Evolutionary conservation across 53 echinoderm and acorn worm genomes (phyloP).

Genomic region (Pentamera pediparva): DNA sequence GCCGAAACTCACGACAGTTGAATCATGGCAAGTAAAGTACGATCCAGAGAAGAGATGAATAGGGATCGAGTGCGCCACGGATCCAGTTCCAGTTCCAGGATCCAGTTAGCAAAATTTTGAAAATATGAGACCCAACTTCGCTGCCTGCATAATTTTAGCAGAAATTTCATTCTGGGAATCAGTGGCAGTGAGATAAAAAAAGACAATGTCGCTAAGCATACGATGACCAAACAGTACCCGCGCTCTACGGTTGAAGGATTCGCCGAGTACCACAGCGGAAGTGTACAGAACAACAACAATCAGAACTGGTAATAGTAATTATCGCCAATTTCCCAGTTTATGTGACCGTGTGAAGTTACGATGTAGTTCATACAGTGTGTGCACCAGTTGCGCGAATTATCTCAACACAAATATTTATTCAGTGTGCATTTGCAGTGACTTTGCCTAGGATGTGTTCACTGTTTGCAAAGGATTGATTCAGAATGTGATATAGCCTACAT

Average conservation of each 20-base stretch:
- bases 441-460: background rate
- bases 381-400: background rate
- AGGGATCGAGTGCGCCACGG: too few species aligned
- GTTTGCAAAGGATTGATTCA: background rate
- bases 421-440: background rate
- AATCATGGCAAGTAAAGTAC: too few species aligned
- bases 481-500: background rate
- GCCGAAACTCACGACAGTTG: too few species aligned
- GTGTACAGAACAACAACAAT: background rate
- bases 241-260: background rate
- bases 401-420: too few species aligned
- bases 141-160: too few species aligned
- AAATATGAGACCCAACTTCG: background rate
- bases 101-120: background rate
- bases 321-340: background rate
- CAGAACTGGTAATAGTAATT: background rate
- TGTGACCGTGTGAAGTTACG: background rate
- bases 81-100: too few species aligned
- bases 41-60: too few species aligned
- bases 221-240: background rate
- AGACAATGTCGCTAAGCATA: too few species aligned
- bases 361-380: background rate
- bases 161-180: too few species aligned
- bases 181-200: too few species aligned
- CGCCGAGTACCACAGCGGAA: background rate